Evolutionary conservation across 1,140 invertebrate species (phyloP), one percentile per base, ranked within the genome.

Genomic region (Lepidostoma basale): DNA sequence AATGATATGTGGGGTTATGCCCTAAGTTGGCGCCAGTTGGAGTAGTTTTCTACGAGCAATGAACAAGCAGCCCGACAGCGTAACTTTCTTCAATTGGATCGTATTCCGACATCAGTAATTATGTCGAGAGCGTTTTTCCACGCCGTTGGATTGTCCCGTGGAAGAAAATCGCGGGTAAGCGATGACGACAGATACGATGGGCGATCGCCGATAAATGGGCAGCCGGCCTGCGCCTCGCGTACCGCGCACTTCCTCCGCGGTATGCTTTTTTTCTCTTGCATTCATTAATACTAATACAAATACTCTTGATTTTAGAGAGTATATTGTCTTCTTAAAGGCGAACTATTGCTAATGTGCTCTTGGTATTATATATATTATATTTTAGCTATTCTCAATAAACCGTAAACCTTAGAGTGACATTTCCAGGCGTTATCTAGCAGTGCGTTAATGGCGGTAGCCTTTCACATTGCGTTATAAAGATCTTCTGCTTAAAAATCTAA

Each of bases 61-160:
- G 30, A 56, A 56, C 18, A n/a, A 25, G 14, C 18, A 25, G 52
- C 28, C 26, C 52, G n/a, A 28, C 52, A 16, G n/a, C n/a, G 52
- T 28, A 56, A 56, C 52, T 56, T 56, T 56, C 52, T 56, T 56
- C 52, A 16, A 16, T 36, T 8, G 28, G 52, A 49, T 49, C 25
- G 20, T 49, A 49, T 23, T 49, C 26, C 26, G 26, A 56, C 28
- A 28, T 28, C 52, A 8, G 20, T 56, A 56, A 33, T 36, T 36
- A 54, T 30, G 49, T 56, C 28, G 30, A 8, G 28, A 33, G 28
- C 52, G 28, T n/a, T 56, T 56, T 56, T 56, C 52, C 52, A 56
- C 16, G 52, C 28, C 14, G 52, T 28, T 12, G 36, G 8, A 52
- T 18, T 10, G 47, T 28, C 25, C 3, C 16, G 16, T 14, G 23